A percentile compares a stretch with the other conserved stretches of the same genome.
phyloP scores from a whole-genome alignment of 35 echinoderm and acorn worm genomes.

The Anneissia japonica region DNA sequence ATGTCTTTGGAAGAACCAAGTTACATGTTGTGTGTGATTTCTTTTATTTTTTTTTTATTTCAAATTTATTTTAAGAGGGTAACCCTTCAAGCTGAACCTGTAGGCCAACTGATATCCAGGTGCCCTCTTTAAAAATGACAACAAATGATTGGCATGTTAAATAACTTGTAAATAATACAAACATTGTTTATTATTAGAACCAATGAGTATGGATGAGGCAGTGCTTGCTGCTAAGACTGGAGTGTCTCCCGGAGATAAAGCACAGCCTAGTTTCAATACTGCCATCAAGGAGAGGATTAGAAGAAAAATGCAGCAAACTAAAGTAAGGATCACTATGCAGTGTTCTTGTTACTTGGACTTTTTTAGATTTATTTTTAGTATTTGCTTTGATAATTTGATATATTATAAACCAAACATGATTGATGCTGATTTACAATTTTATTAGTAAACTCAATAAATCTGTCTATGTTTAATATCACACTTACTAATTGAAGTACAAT shows the following conservation, averaged over 20 bases:
- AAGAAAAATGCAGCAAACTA: conserved; percentile 71
- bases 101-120: no score
- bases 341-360: not conserved
- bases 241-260: conserved; percentile 13
- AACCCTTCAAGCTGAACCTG: no score
- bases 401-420: not conserved
- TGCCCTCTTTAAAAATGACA: not conserved
- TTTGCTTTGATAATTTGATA: not conserved
- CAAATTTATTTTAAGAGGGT: no score
- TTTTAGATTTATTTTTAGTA: not conserved
- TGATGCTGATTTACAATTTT: not conserved
- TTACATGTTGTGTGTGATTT: no score
- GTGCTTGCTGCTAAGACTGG: conserved; percentile 59
- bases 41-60: no score
- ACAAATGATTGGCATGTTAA: not conserved
- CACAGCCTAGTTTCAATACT: conserved; percentile 50
- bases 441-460: not conserved
- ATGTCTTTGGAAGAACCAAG: no score
- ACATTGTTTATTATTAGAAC: conserved; percentile 29
- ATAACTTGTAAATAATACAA: not conserved
- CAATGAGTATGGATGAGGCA: conserved; percentile 61
- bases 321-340: conserved; percentile 30
- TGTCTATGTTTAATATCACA: not conserved
- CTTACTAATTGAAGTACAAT: not conserved
- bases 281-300: conserved; percentile 85